These are phyloP conservation scores for Coendou prehensilis DNA, from an alignment of 2,797 vertebrate genomes.

Conservation along the genomic window DNA sequence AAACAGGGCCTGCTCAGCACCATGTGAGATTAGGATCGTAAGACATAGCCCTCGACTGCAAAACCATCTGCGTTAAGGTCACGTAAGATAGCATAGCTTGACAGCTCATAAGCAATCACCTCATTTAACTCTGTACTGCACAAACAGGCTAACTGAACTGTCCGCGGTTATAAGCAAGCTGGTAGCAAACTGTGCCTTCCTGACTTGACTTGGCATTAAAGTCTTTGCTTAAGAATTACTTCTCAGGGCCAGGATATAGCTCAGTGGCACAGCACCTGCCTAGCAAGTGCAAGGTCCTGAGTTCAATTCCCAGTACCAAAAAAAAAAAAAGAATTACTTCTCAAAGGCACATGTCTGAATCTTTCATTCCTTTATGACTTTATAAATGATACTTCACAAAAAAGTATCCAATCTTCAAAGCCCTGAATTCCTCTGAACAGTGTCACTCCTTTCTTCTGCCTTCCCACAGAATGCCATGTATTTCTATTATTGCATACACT, in stretches of 20 bases:
- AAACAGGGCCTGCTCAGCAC: background rate
- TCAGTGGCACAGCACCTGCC: too few relatives aligned
- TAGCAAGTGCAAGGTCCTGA: too few relatives aligned
- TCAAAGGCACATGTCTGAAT: background rate
- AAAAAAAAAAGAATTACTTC: background rate
- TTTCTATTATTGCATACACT: background rate
- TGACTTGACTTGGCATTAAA: background rate
- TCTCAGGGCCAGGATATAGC: background rate
- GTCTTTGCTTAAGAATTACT: background rate
- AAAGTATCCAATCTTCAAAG: background rate
- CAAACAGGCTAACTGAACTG: background rate
- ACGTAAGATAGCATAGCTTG: background rate
- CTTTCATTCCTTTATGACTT: background rate
- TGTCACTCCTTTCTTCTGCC: background rate
- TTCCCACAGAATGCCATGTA: background rate
- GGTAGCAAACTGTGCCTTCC: background rate
- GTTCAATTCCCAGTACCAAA: too few relatives aligned
- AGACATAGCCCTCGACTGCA: background rate
- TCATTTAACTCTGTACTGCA: background rate
- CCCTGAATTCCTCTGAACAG: background rate
- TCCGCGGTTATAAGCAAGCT: background rate
- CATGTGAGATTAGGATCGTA: background rate
- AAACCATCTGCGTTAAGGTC: background rate
- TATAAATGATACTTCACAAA: slow-evolving; percentile 4
- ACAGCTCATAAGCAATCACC: background rate